Base-by-base conservation (phyloP, 2,113 vertebrate genomes). In the Eubucco bourcierii region DNA sequence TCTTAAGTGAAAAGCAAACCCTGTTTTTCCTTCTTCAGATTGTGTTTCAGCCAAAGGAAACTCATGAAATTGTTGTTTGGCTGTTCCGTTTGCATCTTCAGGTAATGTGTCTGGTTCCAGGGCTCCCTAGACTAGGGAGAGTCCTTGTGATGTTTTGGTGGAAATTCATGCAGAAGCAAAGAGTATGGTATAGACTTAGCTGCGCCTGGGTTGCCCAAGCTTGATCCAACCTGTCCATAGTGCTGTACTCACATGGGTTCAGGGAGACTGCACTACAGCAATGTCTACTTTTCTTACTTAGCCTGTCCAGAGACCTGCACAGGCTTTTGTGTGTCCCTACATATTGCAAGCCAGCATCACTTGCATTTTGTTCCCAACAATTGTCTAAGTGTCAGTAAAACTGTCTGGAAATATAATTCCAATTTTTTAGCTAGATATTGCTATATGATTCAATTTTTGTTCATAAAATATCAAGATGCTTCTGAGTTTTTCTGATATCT, bases 91-190 rank as follows among this genome's bases (percentile, higher is more conserved):
- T 46, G 20, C 11, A 8, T 58, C 28, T 37, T 60, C 28, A 67
- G n/a, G n/a, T 10, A 1, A 7, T 2, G 34, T 0, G 0, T 7
- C 15, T 0, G 0, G 27, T 44, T 13, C 3, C 1, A 0, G 17
- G 15, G 24, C 16, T 88, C 25, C 58, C 63, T 19, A 11, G 77
- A 31, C 17, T 11, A 5, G 24, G 18, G n/a, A 47, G 29, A 59
- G 13, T 17, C 4, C 39, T 66, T 1, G 3, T 50, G 29, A 10
- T 29, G 4, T 53, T 72, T 28, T 6, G 4, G 17, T 18, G 6
- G 27, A 33, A 66, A 19, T 55, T 18, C 5, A 18, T 1, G 23
- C 10, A 33, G 87, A 74, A 77, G 12, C 33, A 27, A 19, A 27
- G 50, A 18, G 4, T 0, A 28, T 44, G 17, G 41, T 19, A 28